Evolutionary conservation across 2,888 invertebrate genomes (phyloP).

Genomic region (Phrixothrix hirtus): DNA sequence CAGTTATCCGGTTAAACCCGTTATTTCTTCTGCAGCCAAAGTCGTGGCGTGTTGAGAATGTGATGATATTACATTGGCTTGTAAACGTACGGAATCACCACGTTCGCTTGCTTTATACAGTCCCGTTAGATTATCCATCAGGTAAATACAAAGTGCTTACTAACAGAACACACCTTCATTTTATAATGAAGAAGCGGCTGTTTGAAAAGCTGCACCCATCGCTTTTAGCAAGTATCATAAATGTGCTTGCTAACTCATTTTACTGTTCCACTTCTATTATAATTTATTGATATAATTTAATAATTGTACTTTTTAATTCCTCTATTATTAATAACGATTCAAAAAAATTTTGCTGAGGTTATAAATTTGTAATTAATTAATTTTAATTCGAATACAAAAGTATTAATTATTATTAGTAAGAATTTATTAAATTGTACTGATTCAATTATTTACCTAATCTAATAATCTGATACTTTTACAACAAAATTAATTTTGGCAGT

Average conservation of each 20-base stretch:
- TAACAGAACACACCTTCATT: constrained; percentile 13
- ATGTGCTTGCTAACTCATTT: background rate
- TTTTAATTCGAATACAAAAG: no score
- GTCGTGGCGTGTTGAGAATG: constrained; percentile 29
- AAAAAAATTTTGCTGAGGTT: no score
- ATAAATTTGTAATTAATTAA: no score
- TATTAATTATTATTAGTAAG: no score
- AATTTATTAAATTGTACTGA: no score
- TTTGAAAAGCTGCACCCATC: constrained; percentile 6
- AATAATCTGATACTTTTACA: no score
- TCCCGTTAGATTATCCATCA: constrained; percentile 26
- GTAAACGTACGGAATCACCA: constrained; percentile 13
- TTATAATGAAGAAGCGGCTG: constrained; percentile 1
- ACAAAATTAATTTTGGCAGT: no score
- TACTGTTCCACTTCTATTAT: background rate
- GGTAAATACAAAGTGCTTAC: constrained; percentile 13
- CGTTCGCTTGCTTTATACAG: constrained; percentile 17
- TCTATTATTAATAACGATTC: background rate
- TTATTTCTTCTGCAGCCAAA: constrained; percentile 29
- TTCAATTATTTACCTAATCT: no score
- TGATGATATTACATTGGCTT: constrained; percentile 16
- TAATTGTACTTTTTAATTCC: background rate
- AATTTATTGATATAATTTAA: background rate
- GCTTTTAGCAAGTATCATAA: constrained; percentile 3
- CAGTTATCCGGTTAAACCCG: constrained; percentile 36